Base-by-base conservation (phyloP, 2,113 vertebrate genomes). In the Rhynchomys soricoides region DNA sequence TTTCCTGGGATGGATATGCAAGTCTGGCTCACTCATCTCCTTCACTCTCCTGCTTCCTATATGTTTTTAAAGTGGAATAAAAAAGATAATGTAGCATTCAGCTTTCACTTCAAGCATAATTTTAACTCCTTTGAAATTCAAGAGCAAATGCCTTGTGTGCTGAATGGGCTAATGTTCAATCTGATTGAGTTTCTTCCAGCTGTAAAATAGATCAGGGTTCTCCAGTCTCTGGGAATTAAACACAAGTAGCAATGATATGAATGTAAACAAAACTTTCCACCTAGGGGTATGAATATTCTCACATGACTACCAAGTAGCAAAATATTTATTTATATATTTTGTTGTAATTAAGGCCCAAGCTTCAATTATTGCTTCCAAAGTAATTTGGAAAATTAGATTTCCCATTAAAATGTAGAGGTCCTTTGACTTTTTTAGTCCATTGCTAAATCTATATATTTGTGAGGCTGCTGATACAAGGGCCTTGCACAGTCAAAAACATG, bases 21-120 rank as follows among this genome's bases (percentile, higher is more conserved):
- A 13, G n/a, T n/a, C 55, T 88, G 19, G 8, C 43, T 88, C 31
- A 21, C 31, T 0, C 0, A 59, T 83, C 40, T 89, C 34, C 70
- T 31, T 57, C 21, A 29, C 0, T 85, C 2, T 55, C 48, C n/a
- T 19, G 34, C 87, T 95, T 71, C 66, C 55, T 89, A n/a, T 90
- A 92, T 97, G 66, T 91, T 96, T 93, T 88, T 55, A 73, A 77
- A 73, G 40, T 82, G 43, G 93, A 93, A 91, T 95, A 59, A 52
- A 70, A 77, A 43, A 83, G 77, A 89, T 64, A 87, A 75, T 70
- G 73, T 73, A 34, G 86, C 37, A 2, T 86, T 93, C 66, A 81
- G 59, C 71, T 92, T 91, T 93, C 70, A 52, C 48, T 73, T 96
- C 37, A 45, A 86, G 91, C 68, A 22, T 55, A 57, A 83, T 91